Base-by-base conservation (phyloP, 2,888 invertebrate genomes). In the Protodeltote pygarga region DNA sequence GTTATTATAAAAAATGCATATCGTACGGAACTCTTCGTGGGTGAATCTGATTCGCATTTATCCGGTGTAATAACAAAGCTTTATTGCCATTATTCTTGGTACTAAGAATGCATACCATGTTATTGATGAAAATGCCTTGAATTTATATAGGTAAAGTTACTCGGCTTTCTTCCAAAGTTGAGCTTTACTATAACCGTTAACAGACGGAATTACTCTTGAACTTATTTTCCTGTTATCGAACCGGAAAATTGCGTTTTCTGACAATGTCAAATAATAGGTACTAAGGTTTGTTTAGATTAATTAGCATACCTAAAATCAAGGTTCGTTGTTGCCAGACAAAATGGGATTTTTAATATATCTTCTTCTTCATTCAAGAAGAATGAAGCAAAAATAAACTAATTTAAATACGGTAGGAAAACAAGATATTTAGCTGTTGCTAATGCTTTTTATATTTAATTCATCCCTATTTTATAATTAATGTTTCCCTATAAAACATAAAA, bases 81-180 rank as follows among this genome's bases (percentile, higher is more conserved):
- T n/a, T n/a, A n/a, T n/a, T n/a, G n/a, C 58, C 39, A 60, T 59
- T 50, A 61, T 62, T 54, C 19, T 23, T 45, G 42, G 59, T 51
- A 52, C 38, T 32, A 29, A 40, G 50, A 53, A 44, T 38, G 55
- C 25, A 45, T 19, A 37, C 40, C 29, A 40, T 35, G 14, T 40
- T 51, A 57, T 61, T 24, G 23, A 38, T 8, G 14, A 34, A 29
- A 42, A 40, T 52, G 41, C 24, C 24, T 23, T 32, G 14, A 39
- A 37, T 28, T 42, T 38, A 23, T 21, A 21, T 19, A 24, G 19
- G 38, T 48, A 45, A 45, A 45, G 9, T 27, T 34, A 40, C 55
- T 50, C 3, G 2, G 13, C 28, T 46, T 45, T 31, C 27, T 41
- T 39, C 34, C 13, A 9, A 49, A 34, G 11, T 32, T 29, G 5